A percentile compares a stretch with the other conserved stretches of the same genome.
phyloP scores from a whole-genome alignment of 2,797 vertebrate genomes.

The Enteromius thamalakanensis region DNA sequence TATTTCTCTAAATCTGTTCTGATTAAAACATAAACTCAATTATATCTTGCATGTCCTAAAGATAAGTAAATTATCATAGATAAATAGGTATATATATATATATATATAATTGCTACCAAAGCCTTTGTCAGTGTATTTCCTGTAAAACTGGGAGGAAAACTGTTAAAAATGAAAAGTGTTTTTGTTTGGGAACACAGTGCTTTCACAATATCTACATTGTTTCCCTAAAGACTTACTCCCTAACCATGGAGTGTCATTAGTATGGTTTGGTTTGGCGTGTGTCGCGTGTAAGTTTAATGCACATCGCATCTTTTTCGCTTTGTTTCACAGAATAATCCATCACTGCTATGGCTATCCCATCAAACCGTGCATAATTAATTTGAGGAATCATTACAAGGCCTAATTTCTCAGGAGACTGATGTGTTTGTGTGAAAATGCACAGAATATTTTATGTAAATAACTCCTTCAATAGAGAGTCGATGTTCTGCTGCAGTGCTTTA shows the following conservation, averaged over 20 bases:
- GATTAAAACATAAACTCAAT: not conserved
- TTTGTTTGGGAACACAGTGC: not conserved
- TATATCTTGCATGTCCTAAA: not conserved
- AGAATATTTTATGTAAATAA: constrained; percentile 44
- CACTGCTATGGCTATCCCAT: constrained; percentile 41
- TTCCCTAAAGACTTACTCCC: not conserved
- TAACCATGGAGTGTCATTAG: not conserved
- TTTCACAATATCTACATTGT: not conserved
- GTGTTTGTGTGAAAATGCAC: constrained; percentile 43
- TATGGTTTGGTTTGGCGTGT: not conserved
- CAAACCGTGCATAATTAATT: constrained; percentile 56
- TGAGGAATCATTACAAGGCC: constrained; percentile 41
- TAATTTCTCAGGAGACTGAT: constrained; percentile 57
- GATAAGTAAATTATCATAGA: not conserved
- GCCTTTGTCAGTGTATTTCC: not conserved
- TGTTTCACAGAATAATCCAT: constrained; percentile 53
- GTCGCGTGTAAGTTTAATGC: constrained; percentile 8
- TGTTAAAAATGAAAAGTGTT: not conserved
- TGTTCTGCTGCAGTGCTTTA: constrained; percentile 11
- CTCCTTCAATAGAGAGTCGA: constrained; percentile 4
- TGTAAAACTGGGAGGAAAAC: not conserved
- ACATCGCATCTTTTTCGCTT: constrained; percentile 39
- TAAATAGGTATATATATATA: too few relatives aligned
- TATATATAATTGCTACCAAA: not conserved
- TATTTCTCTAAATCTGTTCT: not conserved